phyloP scores from a whole-genome alignment of 2,888 invertebrate genomes.

The Caenorhabditis angaria region DNA sequence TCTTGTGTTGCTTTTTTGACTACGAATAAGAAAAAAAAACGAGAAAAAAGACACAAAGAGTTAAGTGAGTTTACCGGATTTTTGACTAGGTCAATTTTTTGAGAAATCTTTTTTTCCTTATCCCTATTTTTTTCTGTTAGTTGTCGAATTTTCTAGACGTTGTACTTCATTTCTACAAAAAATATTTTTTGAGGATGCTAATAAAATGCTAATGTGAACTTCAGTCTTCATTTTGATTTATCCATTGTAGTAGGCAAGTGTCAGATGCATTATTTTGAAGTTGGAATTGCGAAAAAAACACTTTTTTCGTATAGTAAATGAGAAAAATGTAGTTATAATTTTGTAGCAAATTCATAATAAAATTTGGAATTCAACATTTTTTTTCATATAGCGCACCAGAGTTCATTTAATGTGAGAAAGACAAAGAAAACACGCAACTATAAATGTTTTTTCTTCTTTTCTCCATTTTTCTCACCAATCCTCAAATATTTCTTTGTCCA shows the following conservation, averaged over 20 bases:
- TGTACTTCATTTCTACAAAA: not conserved
- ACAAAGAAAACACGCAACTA: not conserved
- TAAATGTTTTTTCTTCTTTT: not conserved
- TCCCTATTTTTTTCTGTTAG: not conserved
- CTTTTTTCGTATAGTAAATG: no score
- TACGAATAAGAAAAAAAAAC: not conserved
- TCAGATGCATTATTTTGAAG: not conserved
- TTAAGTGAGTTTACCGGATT: conserved; percentile 7
- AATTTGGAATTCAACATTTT: not conserved
- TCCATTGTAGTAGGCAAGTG: not conserved
- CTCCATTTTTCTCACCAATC: not conserved
- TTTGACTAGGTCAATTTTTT: not conserved
- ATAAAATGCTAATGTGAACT: not conserved
- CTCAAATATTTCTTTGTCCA: conserved; percentile 1
- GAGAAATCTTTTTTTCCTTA: not conserved
- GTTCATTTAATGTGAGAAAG: not conserved
- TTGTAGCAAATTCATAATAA: no score
- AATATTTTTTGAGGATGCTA: not conserved
- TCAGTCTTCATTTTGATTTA: not conserved
- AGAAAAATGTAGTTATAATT: no score
- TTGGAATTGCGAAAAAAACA: not conserved
- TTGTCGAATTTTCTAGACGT: not conserved
- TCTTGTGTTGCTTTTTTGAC: not conserved
- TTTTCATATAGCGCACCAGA: not conserved
- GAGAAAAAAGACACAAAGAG: conserved; percentile 4